A percentile compares a stretch with the other conserved stretches of the same genome.
These are phyloP conservation scores for Sinodicranocentrus sp. DNA, from an alignment of 2,888 invertebrate genomes.

Conservation along the genomic window DNA sequence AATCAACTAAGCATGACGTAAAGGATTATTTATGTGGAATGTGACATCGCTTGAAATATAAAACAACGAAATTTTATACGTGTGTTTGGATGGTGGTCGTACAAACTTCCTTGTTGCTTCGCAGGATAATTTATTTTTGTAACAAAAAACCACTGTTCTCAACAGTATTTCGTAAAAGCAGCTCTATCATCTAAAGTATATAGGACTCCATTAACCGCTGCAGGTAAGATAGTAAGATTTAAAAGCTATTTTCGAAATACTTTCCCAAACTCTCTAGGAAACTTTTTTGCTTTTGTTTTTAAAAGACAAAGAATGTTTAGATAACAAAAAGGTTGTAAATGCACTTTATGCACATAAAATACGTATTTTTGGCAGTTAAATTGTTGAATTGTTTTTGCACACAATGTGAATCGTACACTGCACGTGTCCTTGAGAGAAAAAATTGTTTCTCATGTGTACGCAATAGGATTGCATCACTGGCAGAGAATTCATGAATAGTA, in stretches of 20 bases:
- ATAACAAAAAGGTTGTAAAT: background rate
- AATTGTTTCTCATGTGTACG: slow-evolving; percentile 3
- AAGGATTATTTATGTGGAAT: too few relatives aligned
- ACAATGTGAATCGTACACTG: background rate
- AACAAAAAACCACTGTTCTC: too few relatives aligned
- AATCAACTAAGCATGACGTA: too few relatives aligned
- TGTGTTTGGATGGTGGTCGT: too few relatives aligned
- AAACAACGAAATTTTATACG: too few relatives aligned
- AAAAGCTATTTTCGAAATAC: background rate
- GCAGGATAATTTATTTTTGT: too few relatives aligned
- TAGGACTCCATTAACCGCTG: too few relatives aligned
- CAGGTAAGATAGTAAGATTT: too few relatives aligned
- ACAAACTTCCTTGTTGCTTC: too few relatives aligned
- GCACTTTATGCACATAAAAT: background rate
- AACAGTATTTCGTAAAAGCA: too few relatives aligned
- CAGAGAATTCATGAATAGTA: slow-evolving; percentile 7
- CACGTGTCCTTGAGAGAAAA: slow-evolving; percentile 1
- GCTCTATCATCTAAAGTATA: too few relatives aligned
- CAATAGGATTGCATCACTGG: slow-evolving; percentile 12
- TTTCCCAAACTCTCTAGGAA: background rate
- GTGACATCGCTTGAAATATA: too few relatives aligned
- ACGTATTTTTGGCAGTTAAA: background rate
- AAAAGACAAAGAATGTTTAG: background rate
- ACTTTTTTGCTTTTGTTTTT: background rate
- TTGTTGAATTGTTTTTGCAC: background rate